These are phyloP conservation scores for Eurois occulta DNA, from an alignment of 2,888 invertebrate species.

Conservation along the genomic window DNA sequence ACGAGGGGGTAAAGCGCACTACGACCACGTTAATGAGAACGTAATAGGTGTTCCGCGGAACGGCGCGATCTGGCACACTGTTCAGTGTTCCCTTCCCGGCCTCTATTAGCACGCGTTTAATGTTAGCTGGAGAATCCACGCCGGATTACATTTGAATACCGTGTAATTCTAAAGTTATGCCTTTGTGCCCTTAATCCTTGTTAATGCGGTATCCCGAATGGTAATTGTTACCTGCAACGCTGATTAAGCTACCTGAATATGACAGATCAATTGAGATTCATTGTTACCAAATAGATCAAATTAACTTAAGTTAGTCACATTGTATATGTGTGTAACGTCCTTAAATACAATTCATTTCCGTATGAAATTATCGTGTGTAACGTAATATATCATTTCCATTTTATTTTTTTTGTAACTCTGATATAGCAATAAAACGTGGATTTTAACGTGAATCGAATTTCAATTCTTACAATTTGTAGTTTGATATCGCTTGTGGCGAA, in stretches of 20 bases:
- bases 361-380: slow-evolving; percentile 34
- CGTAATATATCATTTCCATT: slow-evolving; percentile 44
- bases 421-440: slow-evolving; percentile 45
- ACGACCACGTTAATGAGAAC: slow-evolving; percentile 83
- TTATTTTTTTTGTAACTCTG: slow-evolving; percentile 35
- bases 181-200: slow-evolving; percentile 53
- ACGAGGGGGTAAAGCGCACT: slow-evolving; percentile 81
- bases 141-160: slow-evolving; percentile 74
- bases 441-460: slow-evolving; percentile 56
- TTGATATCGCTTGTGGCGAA: slow-evolving; percentile 51
- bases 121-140: slow-evolving; percentile 73
- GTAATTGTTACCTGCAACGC: slow-evolving; percentile 44
- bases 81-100: slow-evolving; percentile 71
- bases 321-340: neutral
- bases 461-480: slow-evolving; percentile 56
- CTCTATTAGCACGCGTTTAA: slow-evolving; percentile 75
- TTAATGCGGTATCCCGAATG: slow-evolving; percentile 40
- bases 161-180: slow-evolving; percentile 69
- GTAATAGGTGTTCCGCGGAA: slow-evolving; percentile 83
- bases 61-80: slow-evolving; percentile 76
- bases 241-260: slow-evolving; percentile 40
- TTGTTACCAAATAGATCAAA: slow-evolving; percentile 15
- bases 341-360: slow-evolving; percentile 31
- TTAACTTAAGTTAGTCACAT: slow-evolving; percentile 1
- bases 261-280: slow-evolving; percentile 37